Percentiles rank a stretch among this genome's conserved stretches.
Evolutionary conservation across 2,888 invertebrate species (phyloP).

Genomic region (Metallyticus violacea): DNA sequence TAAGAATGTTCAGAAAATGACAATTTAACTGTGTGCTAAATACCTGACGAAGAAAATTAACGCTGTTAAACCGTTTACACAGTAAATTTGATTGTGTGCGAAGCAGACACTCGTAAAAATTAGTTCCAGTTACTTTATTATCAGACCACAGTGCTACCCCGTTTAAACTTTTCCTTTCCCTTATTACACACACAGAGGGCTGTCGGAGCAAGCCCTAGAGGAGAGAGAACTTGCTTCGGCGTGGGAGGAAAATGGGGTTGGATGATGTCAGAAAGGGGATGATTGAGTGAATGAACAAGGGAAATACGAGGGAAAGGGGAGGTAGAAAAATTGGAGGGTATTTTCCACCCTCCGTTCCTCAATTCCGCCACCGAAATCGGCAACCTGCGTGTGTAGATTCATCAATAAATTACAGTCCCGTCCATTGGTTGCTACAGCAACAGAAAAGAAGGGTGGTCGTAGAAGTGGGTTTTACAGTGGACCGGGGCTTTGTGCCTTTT

Average conservation of each 20-base stretch:
- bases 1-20: too few species aligned
- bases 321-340: conserved; percentile 14
- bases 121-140: background rate
- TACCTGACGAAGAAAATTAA: background rate
- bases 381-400: background rate
- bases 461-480: too few species aligned
- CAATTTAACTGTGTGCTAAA: too few species aligned
- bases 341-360: background rate
- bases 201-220: background rate
- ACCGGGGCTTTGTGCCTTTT: background rate
- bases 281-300: conserved; percentile 18
- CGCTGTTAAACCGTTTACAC: background rate
- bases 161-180: conserved; percentile 1
- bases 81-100: background rate
- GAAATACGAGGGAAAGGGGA: background rate
- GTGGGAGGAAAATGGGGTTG: background rate
- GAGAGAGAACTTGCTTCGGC: background rate
- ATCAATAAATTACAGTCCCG: conserved; percentile 9
- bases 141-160: background rate
- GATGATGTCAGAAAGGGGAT: conserved; percentile 14
- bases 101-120: background rate
- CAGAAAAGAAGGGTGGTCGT: background rate
- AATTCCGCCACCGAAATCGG: background rate
- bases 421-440: background rate
- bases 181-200: conserved; percentile 3